Conservation (phyloP, 2,797 vertebrate genomes). For the Melanotaenia parkinsoni region DNA sequence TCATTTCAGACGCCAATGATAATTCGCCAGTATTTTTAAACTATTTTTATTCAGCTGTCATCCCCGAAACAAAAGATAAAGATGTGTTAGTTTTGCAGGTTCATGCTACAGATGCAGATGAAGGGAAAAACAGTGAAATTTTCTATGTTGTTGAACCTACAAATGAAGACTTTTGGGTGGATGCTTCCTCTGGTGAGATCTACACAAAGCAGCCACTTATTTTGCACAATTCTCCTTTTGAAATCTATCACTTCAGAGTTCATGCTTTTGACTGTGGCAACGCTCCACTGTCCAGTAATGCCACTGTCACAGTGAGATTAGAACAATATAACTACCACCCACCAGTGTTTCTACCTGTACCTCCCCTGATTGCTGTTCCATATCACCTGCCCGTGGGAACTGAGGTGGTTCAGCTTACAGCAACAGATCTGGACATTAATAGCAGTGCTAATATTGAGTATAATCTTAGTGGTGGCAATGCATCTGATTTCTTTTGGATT, state of each 20-base stretch:
- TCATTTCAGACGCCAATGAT: conserved; percentile 81
- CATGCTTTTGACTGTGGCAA: conserved; percentile 77
- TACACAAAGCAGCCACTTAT: conserved; percentile 73
- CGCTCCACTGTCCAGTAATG: conserved; percentile 57
- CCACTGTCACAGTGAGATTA: conserved; percentile 71
- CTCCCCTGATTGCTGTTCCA: conserved; percentile 65
- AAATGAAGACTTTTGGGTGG: conserved; percentile 79
- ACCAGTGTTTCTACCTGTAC: conserved; percentile 76
- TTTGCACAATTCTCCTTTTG: conserved; percentile 51
- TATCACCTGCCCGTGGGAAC: conserved; percentile 71
- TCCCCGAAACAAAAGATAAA: conserved; percentile 70
- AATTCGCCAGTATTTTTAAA: conserved; percentile 79
- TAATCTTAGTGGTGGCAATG: conserved; percentile 74
- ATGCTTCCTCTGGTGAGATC: conserved; percentile 77
- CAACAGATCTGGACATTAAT: conserved; percentile 75
- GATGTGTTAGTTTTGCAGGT: conserved; percentile 76
- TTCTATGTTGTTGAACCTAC: conserved; percentile 77
- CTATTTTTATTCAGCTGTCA: conserved; percentile 51
- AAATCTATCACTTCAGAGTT: conserved; percentile 70
- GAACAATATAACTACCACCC: conserved; percentile 76
- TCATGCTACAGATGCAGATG: conserved; percentile 77
- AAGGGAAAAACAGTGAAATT: conserved; percentile 74
- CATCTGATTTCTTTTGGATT: conserved; percentile 77
- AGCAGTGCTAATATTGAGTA: conserved; percentile 69
- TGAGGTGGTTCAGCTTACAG: conserved; percentile 73